Base-by-base conservation (phyloP, 2,888 invertebrate species). In the Anticlea derivata region DNA sequence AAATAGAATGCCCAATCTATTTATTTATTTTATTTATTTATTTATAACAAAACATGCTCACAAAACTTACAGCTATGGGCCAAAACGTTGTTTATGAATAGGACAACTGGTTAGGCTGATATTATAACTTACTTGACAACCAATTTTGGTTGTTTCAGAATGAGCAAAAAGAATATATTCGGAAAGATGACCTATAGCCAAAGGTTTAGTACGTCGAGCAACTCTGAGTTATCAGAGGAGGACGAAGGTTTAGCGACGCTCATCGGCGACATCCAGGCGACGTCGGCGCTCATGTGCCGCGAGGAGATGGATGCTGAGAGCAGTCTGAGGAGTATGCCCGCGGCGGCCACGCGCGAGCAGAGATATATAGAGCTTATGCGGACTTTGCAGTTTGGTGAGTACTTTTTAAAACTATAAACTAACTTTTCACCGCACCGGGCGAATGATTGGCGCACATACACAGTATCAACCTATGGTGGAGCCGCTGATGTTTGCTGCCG, bases 321-420 rank as follows among this genome's bases (percentile, higher is more conserved):
- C 6, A 56, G 70, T 60, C 85, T 75, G 60, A 81, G 80, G n/a
- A 80, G 83, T 51, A 55, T 81, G 47, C 72, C 79, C 40, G 70
- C 77, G 50, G 78, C 78, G 7, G 86, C 83, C 52, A 74, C 84
- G 12, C 68, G 91, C 17, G 91, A 91, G 71, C 81, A 86, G 60
- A 92, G 95, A 43, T 98, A 98, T 86, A 92, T 97, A 60, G 95
- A 94, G 70, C 93, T 96, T 57, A 97, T 98, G 97, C 96, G 96
- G 70, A 93, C 93, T 71, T 88, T 97, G 67, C 98, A 98, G 87
- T 98, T 98, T 82, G 96, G 96, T 96, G 71, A 26, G 66, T n/a
- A n/a, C n/a, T n/a, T n/a, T n/a, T n/a, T n/a, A n/a, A n/a, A n/a
- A n/a, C n/a, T n/a, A n/a, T n/a, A n/a, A n/a, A n/a, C n/a, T n/a